Evolutionary conservation across 1,140 invertebrate species (phyloP).

Genomic region (Cecropterus lyciades): DNA sequence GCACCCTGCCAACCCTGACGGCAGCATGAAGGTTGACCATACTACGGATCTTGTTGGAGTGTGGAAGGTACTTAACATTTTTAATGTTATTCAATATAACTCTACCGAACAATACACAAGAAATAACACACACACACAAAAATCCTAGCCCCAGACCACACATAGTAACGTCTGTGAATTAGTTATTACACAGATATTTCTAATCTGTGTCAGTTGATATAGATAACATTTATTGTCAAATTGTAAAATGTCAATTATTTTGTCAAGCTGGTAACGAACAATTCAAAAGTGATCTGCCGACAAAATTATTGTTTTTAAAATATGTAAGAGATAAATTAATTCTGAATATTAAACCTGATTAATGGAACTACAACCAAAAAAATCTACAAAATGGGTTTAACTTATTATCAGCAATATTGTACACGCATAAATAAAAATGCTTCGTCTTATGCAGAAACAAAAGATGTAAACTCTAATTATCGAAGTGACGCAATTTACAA

Average conservation of each 20-base stretch:
- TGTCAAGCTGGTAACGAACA: not conserved
- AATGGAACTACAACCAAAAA: constrained; percentile 15
- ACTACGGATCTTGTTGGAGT: constrained; percentile 88
- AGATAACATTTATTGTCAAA: too few relatives aligned
- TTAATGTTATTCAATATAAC: not conserved
- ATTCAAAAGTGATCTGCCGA: not conserved
- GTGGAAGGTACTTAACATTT: constrained; percentile 88
- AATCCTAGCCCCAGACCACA: too few relatives aligned
- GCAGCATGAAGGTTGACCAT: constrained; percentile 86
- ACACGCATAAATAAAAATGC: constrained; percentile 17
- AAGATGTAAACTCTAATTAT: constrained; percentile 24
- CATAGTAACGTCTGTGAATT: too few relatives aligned
- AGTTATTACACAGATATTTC: too few relatives aligned
- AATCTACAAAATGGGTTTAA: constrained; percentile 49
- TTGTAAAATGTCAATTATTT: not conserved
- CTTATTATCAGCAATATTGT: constrained; percentile 42
- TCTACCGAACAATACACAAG: too few relatives aligned
- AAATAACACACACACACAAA: too few relatives aligned
- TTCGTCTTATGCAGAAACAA: constrained; percentile 4
- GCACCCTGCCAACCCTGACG: constrained; percentile 85
- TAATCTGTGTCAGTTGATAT: too few relatives aligned
- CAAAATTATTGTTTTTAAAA: constrained; percentile 6
- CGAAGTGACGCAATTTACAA: constrained; percentile 51
- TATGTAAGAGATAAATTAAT: constrained; percentile 1
- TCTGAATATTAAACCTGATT: not conserved